Evolutionary conservation across 2,113 vertebrate species (phyloP).

Genomic region (Cervus canadensis): DNA sequence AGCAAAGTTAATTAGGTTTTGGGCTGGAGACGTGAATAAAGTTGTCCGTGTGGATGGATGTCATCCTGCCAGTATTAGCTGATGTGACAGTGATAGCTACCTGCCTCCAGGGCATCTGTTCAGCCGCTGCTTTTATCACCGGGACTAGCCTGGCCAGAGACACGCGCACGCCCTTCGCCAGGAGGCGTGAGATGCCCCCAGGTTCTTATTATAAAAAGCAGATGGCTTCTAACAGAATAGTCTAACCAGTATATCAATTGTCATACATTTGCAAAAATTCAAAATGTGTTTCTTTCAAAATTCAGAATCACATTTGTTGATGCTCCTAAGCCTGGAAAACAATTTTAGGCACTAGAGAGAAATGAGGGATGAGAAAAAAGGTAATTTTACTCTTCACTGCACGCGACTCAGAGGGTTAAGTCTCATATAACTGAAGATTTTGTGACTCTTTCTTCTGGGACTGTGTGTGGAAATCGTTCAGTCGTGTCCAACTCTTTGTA

Average conservation of each 20-base stretch:
- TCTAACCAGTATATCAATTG: not conserved
- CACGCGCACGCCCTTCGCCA: not conserved
- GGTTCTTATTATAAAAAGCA: not conserved
- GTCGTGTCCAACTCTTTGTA: not conserved
- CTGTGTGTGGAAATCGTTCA: not conserved
- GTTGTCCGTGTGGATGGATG: constrained; percentile 34
- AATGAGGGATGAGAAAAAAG: not conserved
- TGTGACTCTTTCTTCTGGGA: not conserved
- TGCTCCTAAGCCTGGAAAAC: not conserved
- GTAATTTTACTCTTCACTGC: constrained; percentile 7
- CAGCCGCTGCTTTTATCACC: not conserved
- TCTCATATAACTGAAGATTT: not conserved
- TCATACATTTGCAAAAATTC: not conserved
- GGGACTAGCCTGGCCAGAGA: not conserved
- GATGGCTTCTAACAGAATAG: not conserved
- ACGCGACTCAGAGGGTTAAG: not conserved
- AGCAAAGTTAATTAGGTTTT: constrained; percentile 42
- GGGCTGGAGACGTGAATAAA: constrained; percentile 41
- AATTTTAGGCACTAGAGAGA: not conserved
- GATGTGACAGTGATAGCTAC: constrained; percentile 22
- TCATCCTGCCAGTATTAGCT: constrained; percentile 18
- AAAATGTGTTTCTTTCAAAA: not conserved
- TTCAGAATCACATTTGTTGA: not conserved
- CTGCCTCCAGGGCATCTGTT: not conserved
- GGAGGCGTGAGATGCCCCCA: not conserved